Conservation (phyloP, 2,113 vertebrate genomes). For the Junco hyemalis region DNA sequence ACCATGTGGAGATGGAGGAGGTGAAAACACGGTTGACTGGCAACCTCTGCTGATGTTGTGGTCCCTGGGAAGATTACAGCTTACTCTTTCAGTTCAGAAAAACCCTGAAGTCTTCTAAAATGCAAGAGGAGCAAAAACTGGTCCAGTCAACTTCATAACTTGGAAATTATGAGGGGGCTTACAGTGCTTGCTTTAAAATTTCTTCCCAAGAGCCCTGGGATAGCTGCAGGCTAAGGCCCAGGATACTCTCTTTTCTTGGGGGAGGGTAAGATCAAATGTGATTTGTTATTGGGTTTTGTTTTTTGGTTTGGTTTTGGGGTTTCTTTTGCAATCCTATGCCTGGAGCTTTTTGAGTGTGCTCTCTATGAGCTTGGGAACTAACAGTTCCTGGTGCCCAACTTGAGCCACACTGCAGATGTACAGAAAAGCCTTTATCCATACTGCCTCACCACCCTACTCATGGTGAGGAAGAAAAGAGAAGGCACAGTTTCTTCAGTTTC, state of each 20-base stretch:
- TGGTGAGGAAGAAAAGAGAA: not conserved
- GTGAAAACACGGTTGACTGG: not conserved
- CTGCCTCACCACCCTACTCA: not conserved
- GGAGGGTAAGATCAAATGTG: not conserved
- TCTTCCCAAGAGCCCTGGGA: not conserved
- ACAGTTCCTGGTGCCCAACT: not conserved
- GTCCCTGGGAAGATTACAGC: not conserved
- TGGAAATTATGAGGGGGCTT: not conserved
- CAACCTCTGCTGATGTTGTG: not conserved
- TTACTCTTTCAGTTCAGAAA: not conserved
- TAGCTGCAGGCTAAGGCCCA: not conserved
- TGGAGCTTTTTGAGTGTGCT: not conserved
- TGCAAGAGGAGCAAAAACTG: not conserved
- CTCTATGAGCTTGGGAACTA: not conserved
- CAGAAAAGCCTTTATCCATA: not conserved
- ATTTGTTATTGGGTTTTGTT: not conserved
- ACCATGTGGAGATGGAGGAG: not conserved
- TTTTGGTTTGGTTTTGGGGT: not conserved
- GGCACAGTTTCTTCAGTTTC: not conserved
- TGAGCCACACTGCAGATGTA: not conserved
- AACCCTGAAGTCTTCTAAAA: not conserved
- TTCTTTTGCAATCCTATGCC: not conserved
- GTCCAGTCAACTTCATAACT: not conserved
- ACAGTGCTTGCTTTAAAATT: not conserved
- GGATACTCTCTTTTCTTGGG: not conserved